Percentiles rank a stretch among this genome's conserved stretches.
Conservation (phyloP, 2,888 invertebrate genomes). For the Dioctria linearis region DNA sequence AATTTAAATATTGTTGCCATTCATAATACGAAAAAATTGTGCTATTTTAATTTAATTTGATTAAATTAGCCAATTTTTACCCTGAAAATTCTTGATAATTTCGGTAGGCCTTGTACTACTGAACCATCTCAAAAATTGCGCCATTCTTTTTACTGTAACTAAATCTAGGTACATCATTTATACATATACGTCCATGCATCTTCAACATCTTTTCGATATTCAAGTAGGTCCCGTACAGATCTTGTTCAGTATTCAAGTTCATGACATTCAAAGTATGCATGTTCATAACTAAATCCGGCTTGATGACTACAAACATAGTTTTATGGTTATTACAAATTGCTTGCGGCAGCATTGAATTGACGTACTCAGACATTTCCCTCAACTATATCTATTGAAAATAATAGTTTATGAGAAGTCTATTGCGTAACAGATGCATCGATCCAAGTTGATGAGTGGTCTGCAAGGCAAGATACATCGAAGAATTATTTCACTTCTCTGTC, state of each 20-base stretch:
- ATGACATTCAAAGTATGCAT: neutral
- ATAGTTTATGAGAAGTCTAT: neutral
- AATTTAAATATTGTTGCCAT: too few relatives aligned
- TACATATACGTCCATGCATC: too few relatives aligned
- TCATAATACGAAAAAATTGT: too few relatives aligned
- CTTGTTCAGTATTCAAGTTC: neutral
- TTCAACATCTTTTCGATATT: neutral
- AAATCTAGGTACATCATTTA: too few relatives aligned
- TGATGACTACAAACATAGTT: too few relatives aligned
- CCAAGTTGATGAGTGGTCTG: neutral
- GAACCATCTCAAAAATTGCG: too few relatives aligned
- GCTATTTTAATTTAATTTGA: too few relatives aligned
- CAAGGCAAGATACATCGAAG: neutral
- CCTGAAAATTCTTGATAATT: too few relatives aligned
- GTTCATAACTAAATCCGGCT: too few relatives aligned
- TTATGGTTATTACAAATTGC: neutral
- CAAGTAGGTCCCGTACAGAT: neutral
- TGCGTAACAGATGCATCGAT: constrained; percentile 19
- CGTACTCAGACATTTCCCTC: neutral
- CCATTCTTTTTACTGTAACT: too few relatives aligned
- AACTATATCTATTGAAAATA: neutral
- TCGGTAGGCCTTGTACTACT: too few relatives aligned
- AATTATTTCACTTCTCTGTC: neutral
- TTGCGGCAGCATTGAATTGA: neutral
- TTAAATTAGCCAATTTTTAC: too few relatives aligned